A percentile compares a stretch with the other conserved stretches of the same genome.
Conservation (phyloP, 2,797 vertebrate genomes). For the Eremophila alpestris region DNA sequence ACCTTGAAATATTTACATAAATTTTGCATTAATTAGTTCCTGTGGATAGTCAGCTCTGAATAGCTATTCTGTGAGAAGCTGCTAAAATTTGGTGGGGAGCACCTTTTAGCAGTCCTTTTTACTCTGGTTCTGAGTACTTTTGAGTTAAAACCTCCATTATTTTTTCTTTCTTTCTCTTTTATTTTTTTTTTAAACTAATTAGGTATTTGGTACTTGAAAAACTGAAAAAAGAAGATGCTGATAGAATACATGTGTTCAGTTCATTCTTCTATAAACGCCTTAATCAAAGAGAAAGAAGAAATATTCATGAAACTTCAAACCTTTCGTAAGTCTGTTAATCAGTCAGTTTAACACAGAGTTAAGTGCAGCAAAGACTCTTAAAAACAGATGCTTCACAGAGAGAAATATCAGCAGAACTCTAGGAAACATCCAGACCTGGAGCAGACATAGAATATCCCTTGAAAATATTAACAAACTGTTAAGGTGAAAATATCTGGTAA, state of each 20-base stretch:
- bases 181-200: neutral
- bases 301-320: constrained; percentile 82
- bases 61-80: neutral
- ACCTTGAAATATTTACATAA: neutral
- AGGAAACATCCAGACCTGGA: neutral
- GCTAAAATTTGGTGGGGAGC: neutral
- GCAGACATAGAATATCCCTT: neutral
- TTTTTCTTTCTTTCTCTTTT: neutral
- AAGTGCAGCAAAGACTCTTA: neutral
- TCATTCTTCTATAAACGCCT: constrained; percentile 98
- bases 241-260: constrained; percentile 95
- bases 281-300: constrained; percentile 94
- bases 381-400: neutral
- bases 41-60: neutral
- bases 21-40: neutral
- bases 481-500: neutral
- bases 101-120: neutral
- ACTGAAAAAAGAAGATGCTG: constrained; percentile 91
- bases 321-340: constrained; percentile 85
- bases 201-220: constrained; percentile 97
- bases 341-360: neutral
- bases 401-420: neutral
- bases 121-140: neutral
- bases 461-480: neutral
- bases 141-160: neutral